phyloP scores from a whole-genome alignment of 2,797 vertebrate species.

The Amniataba percoides region DNA sequence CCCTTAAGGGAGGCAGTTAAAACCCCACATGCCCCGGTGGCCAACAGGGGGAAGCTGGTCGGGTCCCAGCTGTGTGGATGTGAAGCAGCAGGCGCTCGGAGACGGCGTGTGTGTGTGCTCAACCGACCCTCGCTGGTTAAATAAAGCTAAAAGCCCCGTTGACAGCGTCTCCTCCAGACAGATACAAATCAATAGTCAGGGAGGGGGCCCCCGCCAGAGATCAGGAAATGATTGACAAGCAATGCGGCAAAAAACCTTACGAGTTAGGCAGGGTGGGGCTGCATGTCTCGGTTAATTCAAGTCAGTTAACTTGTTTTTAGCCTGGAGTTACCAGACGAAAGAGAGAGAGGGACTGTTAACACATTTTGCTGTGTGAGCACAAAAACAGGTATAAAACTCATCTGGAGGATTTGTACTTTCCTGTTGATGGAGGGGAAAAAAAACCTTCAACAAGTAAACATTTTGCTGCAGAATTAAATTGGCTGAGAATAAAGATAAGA shows the following conservation, averaged over 20 bases:
- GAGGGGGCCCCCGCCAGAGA: conserved; percentile 37
- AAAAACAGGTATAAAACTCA: conserved; percentile 5
- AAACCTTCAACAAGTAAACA: background rate
- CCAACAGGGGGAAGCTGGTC: conserved; percentile 35
- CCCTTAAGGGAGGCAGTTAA: conserved; percentile 56
- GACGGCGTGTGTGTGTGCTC: conserved; percentile 16
- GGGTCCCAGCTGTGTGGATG: conserved; percentile 55
- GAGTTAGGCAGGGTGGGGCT: conserved; percentile 55
- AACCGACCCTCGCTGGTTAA: conserved; percentile 53
- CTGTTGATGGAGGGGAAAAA: conserved; percentile 4
- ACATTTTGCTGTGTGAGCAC: conserved; percentile 44
- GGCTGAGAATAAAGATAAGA: background rate
- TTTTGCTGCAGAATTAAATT: conserved; percentile 8
- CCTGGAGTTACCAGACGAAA: conserved; percentile 38
- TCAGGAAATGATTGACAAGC: conserved; percentile 63
- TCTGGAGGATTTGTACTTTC: conserved; percentile 4
- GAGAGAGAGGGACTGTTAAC: background rate
- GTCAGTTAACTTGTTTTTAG: conserved; percentile 31
- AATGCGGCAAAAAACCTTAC: conserved; percentile 64
- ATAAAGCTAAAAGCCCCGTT: conserved; percentile 69
- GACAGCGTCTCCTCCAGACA: conserved; percentile 63
- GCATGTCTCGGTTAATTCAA: conserved; percentile 48
- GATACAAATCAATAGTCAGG: conserved; percentile 73
- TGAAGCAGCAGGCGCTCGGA: conserved; percentile 40
- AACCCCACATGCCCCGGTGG: conserved; percentile 48